Base-by-base conservation (phyloP, 1,140 invertebrate genomes). In the Ephestia elutella region DNA sequence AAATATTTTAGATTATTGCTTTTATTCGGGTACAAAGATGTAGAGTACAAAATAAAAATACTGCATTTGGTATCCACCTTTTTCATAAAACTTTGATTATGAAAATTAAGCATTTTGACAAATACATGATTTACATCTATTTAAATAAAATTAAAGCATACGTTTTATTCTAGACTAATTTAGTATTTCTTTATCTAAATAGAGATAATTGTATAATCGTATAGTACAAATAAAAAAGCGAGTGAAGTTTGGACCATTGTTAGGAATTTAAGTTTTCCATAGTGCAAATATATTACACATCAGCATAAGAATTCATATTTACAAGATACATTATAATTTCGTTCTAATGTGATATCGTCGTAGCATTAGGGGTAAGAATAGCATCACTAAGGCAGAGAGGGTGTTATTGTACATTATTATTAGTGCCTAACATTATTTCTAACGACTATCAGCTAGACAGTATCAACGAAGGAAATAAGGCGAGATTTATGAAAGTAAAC, bases 31-130 rank as follows among this genome's bases (percentile, higher is more conserved):
- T 87, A 87, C 74, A 87, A 87, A 86, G 82, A 82, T 86, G 84
- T 86, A 87, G 82, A 87, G 70, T 87, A 87, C 82, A 87, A 87
- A 87, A 86, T 86, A 86, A 87, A 86, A 87, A 87, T 87, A 86
- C 82, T 87, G 84, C 82, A 84, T 87, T 86, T 87, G 82, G 84
- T 87, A 85, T 87, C 80, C 73, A 85, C 80, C 76, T 76, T 76
- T 78, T 73, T 71, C 82, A 80, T 82, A 84, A 84, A 82, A 83
- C 76, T 80, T 86, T 19, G 75, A 83, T 84, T 87, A 87, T 82
- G 84, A 82, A 87, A 87, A 84, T 81, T 84, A 87, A 87, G 84
- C 84, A 80, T 78, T 81, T 76, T 62, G 77, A 78, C 81, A 87
- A 86, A 84, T 84, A 84, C 81, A 84, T 70, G 74, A 75, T 82